Base-by-base conservation (phyloP, 2,797 vertebrate species). In the Melanotaenia pygmaea region DNA sequence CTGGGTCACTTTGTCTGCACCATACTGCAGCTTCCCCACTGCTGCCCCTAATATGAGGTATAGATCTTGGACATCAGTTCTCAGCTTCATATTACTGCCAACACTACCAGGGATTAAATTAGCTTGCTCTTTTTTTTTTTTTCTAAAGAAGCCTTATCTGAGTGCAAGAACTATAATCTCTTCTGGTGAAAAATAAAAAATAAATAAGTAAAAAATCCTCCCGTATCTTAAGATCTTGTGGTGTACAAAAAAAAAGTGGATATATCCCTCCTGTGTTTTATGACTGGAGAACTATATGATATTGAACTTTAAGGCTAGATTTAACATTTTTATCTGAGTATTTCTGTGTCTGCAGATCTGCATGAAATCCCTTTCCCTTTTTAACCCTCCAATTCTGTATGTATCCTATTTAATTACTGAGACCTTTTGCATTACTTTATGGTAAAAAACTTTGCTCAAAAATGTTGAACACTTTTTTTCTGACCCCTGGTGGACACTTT, bases 61-160 rank as follows among this genome's bases (percentile, higher is more conserved):
- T 7, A 34, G 30, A 56, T 64, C 73, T 51, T 28, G 24, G 40
- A 62, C 64, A 64, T 78, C 65, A 45, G 57, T 65, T 32, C 30
- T 56, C 50, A 61, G 76, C 69, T 64, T 47, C 73, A 74, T 84
- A 70, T 73, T 76, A 72, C 77, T 60, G 67, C 38, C 70, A 72
- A 54, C 75, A 78, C 22, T 16, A 67, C 68, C 65, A 58, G 67
- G 63, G 72, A 83, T 72, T 73, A 72, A 88, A 89, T 82, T 70
- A 73, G 69, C 72, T 72, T 66, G 77, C 24, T 10, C 9, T 38
- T 38, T 38, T 38, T 38, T 10, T 38, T 38, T 10, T n/a, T 60
- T 37, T 53, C 4, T 18, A 69, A 28, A 28, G 28, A 28, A 28
- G 28, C 28, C 28, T 40, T 45, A 54, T 76, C 30, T 54, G 65